Evolutionary conservation across 2,113 vertebrate species (phyloP).

Genomic region (Lynx canadensis): DNA sequence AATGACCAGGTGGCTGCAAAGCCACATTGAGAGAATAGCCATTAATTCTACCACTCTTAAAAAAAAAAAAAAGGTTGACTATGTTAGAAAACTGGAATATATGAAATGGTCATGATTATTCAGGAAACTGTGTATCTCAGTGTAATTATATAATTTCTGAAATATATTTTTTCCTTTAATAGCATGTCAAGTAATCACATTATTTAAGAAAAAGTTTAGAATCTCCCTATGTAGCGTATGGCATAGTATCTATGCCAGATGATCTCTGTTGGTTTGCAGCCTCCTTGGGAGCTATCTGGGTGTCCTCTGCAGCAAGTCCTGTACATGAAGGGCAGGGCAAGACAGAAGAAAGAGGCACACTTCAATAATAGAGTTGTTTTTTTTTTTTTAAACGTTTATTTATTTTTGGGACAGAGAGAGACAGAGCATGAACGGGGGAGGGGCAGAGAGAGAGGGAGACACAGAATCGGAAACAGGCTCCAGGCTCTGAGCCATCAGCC

Average conservation of each 20-base stretch:
- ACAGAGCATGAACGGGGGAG: no score
- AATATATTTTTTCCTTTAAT: not conserved
- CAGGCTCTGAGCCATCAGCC: no score
- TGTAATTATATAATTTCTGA: slow-evolving; percentile 5
- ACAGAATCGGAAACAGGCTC: no score
- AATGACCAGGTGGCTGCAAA: not conserved
- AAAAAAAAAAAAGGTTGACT: not conserved
- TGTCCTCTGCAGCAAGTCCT: not conserved
- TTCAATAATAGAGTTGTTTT: not conserved
- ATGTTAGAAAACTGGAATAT: not conserved
- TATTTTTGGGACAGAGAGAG: no score
- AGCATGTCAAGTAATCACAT: not conserved
- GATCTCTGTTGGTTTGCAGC: not conserved
- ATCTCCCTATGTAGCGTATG: not conserved
- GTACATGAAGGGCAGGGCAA: not conserved
- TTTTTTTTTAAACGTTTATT: not conserved
- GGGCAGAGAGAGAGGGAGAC: no score
- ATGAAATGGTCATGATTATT: not conserved
- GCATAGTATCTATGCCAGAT: not conserved
- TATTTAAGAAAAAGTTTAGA: not conserved
- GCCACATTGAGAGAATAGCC: not conserved
- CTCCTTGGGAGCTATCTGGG: not conserved
- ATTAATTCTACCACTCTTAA: not conserved
- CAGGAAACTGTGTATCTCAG: not conserved
- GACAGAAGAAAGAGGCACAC: not conserved